These are phyloP conservation scores for Neogobius melanostomus DNA, from an alignment of 2,113 vertebrate genomes.

Conservation along the genomic window DNA sequence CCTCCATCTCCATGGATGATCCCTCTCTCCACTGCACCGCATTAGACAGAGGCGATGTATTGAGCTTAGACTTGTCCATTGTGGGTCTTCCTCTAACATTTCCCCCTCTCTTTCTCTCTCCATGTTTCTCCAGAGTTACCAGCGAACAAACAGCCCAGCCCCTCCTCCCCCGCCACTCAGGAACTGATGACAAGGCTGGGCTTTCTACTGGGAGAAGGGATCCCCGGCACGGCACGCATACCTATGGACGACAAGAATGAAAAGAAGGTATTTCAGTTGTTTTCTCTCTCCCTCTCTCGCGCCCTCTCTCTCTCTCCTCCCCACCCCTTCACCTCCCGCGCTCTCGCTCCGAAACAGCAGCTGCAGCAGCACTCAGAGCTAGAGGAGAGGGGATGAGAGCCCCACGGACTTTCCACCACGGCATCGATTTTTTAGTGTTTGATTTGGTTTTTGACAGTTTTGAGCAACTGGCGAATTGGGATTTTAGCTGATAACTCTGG, in stretches of 20 bases:
- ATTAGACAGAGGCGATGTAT: constrained; percentile 53
- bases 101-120: neutral
- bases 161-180: constrained; percentile 96
- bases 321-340: constrained; percentile 44
- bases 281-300: constrained; percentile 37
- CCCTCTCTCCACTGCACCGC: constrained; percentile 51
- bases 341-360: constrained; percentile 41
- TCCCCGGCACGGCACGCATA: constrained; percentile 89
- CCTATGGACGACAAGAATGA: constrained; percentile 93
- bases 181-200: constrained; percentile 98
- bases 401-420: constrained; percentile 45
- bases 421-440: constrained; percentile 48
- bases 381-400: constrained; percentile 44
- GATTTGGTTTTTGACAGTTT: constrained; percentile 12
- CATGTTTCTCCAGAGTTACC: constrained; percentile 80
- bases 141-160: constrained; percentile 84
- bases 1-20: neutral
- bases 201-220: constrained; percentile 97
- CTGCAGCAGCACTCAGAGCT: constrained; percentile 57
- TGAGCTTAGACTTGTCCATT: constrained; percentile 57
- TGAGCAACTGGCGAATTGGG: constrained; percentile 37
- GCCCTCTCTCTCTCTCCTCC: constrained; percentile 37
- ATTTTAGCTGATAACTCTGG: constrained; percentile 44
- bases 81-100: constrained; percentile 51
- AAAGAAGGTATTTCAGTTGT: constrained; percentile 87